Conservation (phyloP, 1,140 invertebrate species). For the Apis laboriosa region DNA sequence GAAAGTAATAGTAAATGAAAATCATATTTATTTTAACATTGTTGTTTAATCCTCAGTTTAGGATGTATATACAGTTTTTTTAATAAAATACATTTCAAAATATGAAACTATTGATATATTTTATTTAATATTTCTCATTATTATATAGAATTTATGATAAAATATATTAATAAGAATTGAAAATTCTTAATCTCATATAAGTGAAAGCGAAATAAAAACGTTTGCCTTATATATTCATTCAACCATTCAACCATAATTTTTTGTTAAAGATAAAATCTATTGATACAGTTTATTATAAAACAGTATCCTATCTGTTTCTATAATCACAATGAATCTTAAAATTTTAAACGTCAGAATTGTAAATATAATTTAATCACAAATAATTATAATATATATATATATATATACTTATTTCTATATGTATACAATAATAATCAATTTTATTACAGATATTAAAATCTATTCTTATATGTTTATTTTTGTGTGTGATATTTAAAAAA, state of each 20-base stretch:
- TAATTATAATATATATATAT: neutral
- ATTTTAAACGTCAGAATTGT: neutral
- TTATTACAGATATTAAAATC: constrained; percentile 43
- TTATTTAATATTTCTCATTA: neutral
- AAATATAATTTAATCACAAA: constrained; percentile 5
- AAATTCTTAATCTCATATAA: constrained; percentile 7
- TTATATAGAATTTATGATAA: neutral
- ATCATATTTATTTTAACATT: constrained; percentile 80
- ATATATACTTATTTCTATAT: neutral
- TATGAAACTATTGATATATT: constrained; percentile 7
- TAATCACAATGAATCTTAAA: constrained; percentile 20
- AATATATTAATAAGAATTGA: neutral
- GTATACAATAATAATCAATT: neutral
- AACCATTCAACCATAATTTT: constrained; percentile 30
- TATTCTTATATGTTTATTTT: constrained; percentile 38
- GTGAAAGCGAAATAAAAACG: constrained; percentile 48
- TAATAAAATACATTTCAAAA: constrained; percentile 72
- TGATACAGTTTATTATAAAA: neutral
- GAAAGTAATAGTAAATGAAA: constrained; percentile 73
- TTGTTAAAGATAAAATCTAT: constrained; percentile 12
- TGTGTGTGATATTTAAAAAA: constrained; percentile 16
- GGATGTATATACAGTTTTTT: constrained; percentile 77
- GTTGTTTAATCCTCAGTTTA: constrained; percentile 77
- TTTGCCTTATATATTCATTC: constrained; percentile 20
- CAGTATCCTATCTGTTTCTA: neutral